phyloP scores from a whole-genome alignment of 2,888 invertebrate genomes.

The Lithophane ornitopus region DNA sequence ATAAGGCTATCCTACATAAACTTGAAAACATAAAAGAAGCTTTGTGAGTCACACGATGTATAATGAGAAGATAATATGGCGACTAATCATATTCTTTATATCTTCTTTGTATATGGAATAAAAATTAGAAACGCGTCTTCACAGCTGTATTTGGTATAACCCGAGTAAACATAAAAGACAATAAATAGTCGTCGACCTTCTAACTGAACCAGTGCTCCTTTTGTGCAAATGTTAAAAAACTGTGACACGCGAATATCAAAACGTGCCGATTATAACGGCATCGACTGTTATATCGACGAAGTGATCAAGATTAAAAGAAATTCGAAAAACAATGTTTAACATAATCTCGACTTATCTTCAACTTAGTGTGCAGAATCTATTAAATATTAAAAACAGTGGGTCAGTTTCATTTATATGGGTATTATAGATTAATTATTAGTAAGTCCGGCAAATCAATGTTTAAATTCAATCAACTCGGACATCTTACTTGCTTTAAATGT shows the following conservation, averaged over 20 bases:
- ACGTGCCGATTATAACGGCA: constrained; percentile 73
- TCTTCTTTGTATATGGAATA: constrained; percentile 46
- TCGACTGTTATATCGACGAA: constrained; percentile 44
- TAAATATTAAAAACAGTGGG: constrained; percentile 6
- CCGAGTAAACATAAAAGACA: constrained; percentile 65
- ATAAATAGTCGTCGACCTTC: constrained; percentile 72
- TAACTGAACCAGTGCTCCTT: constrained; percentile 68
- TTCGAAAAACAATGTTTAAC: constrained; percentile 24
- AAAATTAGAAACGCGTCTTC: constrained; percentile 59
- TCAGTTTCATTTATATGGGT: not conserved
- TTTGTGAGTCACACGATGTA: constrained; percentile 44
- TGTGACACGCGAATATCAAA: constrained; percentile 72
- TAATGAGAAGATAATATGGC: constrained; percentile 55
- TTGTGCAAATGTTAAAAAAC: constrained; percentile 62
- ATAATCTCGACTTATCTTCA: constrained; percentile 29
- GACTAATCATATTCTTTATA: constrained; percentile 38
- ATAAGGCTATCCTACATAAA: constrained; percentile 61
- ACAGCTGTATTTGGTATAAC: constrained; percentile 46
- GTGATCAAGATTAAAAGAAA: constrained; percentile 66
- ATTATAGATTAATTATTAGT: not conserved
- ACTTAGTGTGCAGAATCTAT: constrained; percentile 17
- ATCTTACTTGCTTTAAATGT: constrained; percentile 90
- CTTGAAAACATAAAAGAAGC: constrained; percentile 46
- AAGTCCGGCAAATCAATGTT: constrained; percentile 3
- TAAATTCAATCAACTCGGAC: constrained; percentile 36